Percentiles rank a stretch among this genome's conserved stretches.
These are phyloP conservation scores for Loxodonta africana DNA, from an alignment of 2,113 vertebrate genomes.

Conservation along the genomic window DNA sequence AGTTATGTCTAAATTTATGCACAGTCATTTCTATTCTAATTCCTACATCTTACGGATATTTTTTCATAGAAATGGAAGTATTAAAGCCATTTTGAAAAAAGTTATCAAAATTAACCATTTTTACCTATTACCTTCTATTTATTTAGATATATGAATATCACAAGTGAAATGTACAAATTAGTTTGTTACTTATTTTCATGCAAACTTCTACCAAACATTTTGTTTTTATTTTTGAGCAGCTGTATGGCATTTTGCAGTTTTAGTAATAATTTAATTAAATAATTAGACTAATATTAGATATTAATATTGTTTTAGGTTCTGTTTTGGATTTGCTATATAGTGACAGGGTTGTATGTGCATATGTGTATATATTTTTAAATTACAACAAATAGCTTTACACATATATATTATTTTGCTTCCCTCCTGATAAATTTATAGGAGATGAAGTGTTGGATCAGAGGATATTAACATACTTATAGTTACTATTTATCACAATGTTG, in stretches of 20 bases:
- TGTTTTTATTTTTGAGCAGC: slow-evolving; percentile 16
- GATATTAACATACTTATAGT: neutral
- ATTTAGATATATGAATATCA: neutral
- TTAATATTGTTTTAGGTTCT: slow-evolving; percentile 9
- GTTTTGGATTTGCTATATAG: slow-evolving; percentile 1
- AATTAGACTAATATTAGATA: slow-evolving; percentile 18
- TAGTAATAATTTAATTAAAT: slow-evolving; percentile 3
- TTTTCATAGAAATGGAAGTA: neutral
- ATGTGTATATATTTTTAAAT: neutral
- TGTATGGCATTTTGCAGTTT: neutral
- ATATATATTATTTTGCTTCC: neutral
- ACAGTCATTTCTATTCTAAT: slow-evolving; percentile 31
- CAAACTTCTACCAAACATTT: slow-evolving; percentile 9
- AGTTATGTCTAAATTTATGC: neutral
- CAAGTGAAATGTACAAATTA: slow-evolving; percentile 45
- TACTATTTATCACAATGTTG: neutral
- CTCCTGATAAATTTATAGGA: neutral
- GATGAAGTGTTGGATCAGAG: neutral
- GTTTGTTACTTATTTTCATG: slow-evolving; percentile 24
- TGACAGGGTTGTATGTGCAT: neutral
- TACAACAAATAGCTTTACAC: slow-evolving; percentile 3
- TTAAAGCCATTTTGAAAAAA: slow-evolving; percentile 37
- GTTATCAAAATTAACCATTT: neutral
- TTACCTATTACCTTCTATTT: neutral
- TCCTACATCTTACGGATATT: neutral